Evolutionary conservation across 1,140 invertebrate genomes (phyloP).

Genomic region (Ruditapes philippinarum): DNA sequence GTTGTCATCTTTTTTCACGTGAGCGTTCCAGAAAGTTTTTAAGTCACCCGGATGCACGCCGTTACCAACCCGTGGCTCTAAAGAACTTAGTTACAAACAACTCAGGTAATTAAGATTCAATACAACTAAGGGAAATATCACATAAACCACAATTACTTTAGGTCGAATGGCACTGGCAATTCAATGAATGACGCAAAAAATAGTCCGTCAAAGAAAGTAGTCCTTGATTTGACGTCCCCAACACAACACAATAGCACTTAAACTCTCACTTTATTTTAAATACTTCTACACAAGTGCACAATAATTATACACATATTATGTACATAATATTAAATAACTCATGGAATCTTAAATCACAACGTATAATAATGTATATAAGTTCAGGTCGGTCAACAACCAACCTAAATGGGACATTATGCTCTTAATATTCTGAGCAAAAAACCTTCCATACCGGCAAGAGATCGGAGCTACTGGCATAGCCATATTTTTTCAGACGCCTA

Average conservation of each 20-base stretch:
- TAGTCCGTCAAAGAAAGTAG: constrained; percentile 11
- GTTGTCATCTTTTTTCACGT: too few species aligned
- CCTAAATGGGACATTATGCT: constrained; percentile 59
- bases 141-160: not conserved
- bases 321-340: constrained; percentile 60
- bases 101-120: constrained; percentile 28
- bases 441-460: constrained; percentile 5
- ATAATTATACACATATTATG: constrained; percentile 42
- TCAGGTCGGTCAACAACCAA: not conserved
- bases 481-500: not conserved
- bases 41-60: not conserved
- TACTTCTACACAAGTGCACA: constrained; percentile 41
- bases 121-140: constrained; percentile 20
- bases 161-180: constrained; percentile 34
- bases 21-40: too few species aligned
- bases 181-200: constrained; percentile 27
- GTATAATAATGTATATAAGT: constrained; percentile 24
- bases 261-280: constrained; percentile 41
- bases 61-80: constrained; percentile 1
- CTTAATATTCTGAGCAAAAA: constrained; percentile 20
- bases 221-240: constrained; percentile 10
- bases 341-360: constrained; percentile 53
- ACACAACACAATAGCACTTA: constrained; percentile 56
- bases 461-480: constrained; percentile 15
- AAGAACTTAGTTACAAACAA: constrained; percentile 17